These are phyloP conservation scores for Pseudoips prasinana DNA, from an alignment of 2,888 invertebrate species.

Conservation along the genomic window DNA sequence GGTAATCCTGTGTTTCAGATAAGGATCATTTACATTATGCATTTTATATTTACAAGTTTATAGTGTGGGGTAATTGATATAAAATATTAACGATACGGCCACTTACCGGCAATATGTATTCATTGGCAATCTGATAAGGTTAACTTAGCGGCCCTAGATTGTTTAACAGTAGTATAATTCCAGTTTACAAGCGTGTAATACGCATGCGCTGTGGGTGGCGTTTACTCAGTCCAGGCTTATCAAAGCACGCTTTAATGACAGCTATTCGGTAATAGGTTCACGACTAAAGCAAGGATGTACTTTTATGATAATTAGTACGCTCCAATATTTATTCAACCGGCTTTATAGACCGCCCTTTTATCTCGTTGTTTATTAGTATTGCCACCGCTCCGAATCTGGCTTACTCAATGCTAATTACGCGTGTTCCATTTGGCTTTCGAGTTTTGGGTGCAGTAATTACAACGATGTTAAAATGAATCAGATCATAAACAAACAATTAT, in stretches of 20 bases:
- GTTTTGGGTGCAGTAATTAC: conserved; percentile 33
- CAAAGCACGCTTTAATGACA: conserved; percentile 63
- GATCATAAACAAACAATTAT: conserved; percentile 19
- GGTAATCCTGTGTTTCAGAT: too few species aligned
- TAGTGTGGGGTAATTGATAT: conserved; percentile 29
- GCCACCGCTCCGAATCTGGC: conserved; percentile 54
- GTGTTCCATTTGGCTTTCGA: conserved; percentile 45
- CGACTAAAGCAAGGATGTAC: conserved; percentile 60
- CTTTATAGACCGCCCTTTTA: conserved; percentile 64
- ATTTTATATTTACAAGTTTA: conserved; percentile 24
- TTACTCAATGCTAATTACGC: conserved; percentile 56
- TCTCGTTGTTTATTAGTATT: conserved; percentile 69
- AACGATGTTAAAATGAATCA: conserved; percentile 19
- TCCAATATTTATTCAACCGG: conserved; percentile 71
- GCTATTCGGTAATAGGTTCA: conserved; percentile 72
- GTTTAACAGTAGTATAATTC: conserved; percentile 54
- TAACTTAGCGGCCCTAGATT: conserved; percentile 47
- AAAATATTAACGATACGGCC: conserved; percentile 48
- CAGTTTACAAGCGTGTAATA: conserved; percentile 51
- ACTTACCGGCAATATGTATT: conserved; percentile 58
- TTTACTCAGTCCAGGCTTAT: conserved; percentile 52
- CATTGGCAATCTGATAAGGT: conserved; percentile 55
- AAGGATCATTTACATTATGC: too few species aligned
- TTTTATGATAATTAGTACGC: conserved; percentile 76
- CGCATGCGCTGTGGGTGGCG: conserved; percentile 63